Conservation (phyloP, 2,797 vertebrate species). For the Mus spretus region DNA sequence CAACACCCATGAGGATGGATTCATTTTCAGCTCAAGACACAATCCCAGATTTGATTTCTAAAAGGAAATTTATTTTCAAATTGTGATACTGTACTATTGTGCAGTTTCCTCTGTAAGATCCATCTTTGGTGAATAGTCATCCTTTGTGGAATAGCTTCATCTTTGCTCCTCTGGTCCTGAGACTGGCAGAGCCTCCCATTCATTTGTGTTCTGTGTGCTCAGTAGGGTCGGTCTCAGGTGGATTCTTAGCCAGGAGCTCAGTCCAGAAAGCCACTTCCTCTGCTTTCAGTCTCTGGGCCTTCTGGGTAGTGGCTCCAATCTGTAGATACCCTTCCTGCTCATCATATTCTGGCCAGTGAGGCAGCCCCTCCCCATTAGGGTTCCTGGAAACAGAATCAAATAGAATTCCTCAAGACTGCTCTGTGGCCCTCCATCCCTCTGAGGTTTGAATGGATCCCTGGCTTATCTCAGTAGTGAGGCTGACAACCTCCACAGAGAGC, state of each 20-base stretch:
- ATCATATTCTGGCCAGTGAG: not conserved
- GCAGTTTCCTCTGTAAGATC: not conserved
- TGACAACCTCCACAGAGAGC: not conserved
- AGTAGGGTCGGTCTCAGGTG: not conserved
- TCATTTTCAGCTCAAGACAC: not conserved
- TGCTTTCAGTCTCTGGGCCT: constrained; percentile 88
- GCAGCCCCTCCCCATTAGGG: constrained; percentile 91
- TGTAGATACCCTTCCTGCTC: constrained; percentile 87
- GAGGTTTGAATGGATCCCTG: not conserved
- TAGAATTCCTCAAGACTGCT: not conserved
- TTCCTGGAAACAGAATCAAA: constrained; percentile 86
- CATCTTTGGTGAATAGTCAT: not conserved
- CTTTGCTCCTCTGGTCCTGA: fast-evolving
- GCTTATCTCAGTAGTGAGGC: not conserved
- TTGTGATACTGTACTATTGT: not conserved
- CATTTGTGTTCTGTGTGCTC: constrained; percentile 39
- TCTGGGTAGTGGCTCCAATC: constrained; percentile 87
- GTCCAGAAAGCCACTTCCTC: constrained; percentile 87
- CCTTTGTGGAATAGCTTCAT: not conserved
- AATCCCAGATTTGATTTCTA: not conserved
- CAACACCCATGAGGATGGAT: not conserved
- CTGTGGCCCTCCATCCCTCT: fast-evolving
- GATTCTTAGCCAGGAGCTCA: not conserved
- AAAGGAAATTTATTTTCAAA: constrained; percentile 65
- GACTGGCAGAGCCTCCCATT: fast-evolving